These are phyloP conservation scores for Drosophila azteca DNA, from an alignment of 1,140 invertebrate genomes.

Conservation along the genomic window DNA sequence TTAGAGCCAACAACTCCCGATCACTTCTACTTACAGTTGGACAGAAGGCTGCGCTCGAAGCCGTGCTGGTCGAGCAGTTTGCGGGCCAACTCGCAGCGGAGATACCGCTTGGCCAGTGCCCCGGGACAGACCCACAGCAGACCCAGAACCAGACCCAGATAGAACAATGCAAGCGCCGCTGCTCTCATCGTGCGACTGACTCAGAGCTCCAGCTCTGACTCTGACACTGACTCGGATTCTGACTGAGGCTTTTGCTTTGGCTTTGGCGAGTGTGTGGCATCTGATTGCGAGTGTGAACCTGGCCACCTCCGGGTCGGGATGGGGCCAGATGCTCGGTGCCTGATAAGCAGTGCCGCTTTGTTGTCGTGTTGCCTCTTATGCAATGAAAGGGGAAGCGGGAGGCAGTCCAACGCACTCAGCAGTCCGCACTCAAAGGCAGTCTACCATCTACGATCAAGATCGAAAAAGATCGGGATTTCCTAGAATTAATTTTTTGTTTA, in stretches of 20 bases:
- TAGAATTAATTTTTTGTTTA: too few species aligned
- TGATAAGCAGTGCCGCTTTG: too few species aligned
- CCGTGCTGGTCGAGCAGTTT: constrained; percentile 56
- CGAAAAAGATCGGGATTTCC: too few species aligned
- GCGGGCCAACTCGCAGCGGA: constrained; percentile 62
- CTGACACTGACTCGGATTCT: neutral
- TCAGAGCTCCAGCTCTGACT: constrained; percentile 1
- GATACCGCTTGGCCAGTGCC: constrained; percentile 48
- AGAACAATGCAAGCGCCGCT: constrained; percentile 33
- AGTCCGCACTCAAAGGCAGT: too few species aligned
- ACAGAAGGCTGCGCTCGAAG: constrained; percentile 62
- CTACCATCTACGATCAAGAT: too few species aligned
- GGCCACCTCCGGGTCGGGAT: too few species aligned
- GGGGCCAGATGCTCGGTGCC: too few species aligned
- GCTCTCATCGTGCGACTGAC: constrained; percentile 60
- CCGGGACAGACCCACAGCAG: constrained; percentile 1
- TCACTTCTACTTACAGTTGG: constrained; percentile 54
- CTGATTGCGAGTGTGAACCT: neutral
- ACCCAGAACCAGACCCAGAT: constrained; percentile 30
- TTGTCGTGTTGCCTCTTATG: too few species aligned
- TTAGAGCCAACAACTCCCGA: neutral
- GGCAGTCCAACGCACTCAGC: too few species aligned
- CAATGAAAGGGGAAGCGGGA: too few species aligned
- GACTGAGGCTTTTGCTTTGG: constrained; percentile 23
- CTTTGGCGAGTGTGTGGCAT: constrained; percentile 3